A percentile compares a stretch with the other conserved stretches of the same genome.
Evolutionary conservation across 2,797 vertebrate genomes (phyloP).

Genomic region (Rhinella marina): DNA sequence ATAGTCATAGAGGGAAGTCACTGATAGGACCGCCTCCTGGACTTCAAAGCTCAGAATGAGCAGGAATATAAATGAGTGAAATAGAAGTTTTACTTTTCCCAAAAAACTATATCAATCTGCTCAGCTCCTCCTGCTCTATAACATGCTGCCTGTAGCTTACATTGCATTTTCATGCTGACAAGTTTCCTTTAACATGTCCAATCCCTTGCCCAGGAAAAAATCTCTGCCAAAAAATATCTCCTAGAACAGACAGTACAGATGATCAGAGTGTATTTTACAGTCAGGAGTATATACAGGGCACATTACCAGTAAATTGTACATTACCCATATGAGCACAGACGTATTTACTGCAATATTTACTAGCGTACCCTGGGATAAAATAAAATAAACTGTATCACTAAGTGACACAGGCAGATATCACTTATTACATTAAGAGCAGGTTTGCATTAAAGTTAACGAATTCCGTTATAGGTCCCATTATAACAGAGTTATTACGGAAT

Average conservation of each 20-base stretch:
- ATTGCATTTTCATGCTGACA: too few species aligned
- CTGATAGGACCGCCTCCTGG: too few species aligned
- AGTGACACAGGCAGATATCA: conserved; percentile 34
- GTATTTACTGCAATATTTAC: conserved; percentile 27
- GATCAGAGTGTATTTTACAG: background rate
- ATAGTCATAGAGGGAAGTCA: too few species aligned
- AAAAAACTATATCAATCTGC: too few species aligned
- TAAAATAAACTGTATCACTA: background rate
- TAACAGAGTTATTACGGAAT: background rate
- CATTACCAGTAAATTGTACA: background rate
- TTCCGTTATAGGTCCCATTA: too few species aligned
- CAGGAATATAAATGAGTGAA: too few species aligned
- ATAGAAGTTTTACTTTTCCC: too few species aligned
- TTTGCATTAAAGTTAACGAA: background rate
- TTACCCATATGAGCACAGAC: background rate
- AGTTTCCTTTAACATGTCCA: background rate
- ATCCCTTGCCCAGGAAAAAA: background rate
- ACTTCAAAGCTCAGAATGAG: too few species aligned
- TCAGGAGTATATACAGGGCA: background rate
- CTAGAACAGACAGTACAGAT: background rate
- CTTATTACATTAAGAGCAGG: conserved; percentile 37
- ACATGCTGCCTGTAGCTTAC: too few species aligned
- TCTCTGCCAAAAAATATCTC: background rate
- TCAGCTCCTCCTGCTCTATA: too few species aligned
- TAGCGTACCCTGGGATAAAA: conserved; percentile 17